Base-by-base conservation (phyloP, 2,797 vertebrate genomes). In the Podarcis lilfordi region DNA sequence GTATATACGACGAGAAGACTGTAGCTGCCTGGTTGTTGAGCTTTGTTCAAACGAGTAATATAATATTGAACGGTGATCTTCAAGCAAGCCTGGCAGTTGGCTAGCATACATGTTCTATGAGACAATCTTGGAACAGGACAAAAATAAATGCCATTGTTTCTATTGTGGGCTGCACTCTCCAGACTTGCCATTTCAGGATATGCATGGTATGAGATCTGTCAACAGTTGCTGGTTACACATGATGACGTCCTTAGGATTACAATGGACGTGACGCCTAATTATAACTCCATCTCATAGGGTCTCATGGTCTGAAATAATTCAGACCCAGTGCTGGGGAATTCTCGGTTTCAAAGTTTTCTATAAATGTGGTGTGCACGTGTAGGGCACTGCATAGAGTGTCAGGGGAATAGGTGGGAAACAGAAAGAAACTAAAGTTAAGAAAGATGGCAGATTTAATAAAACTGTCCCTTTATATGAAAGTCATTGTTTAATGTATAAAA, bases 221-320 rank as follows among this genome's bases (percentile, higher is more conserved):
- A 98, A 98, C 98, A 99, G 98, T 98, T 98, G 98, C 98, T 97
- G 92, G 97, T 95, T 97, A 97, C 98, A 97, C 98, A 97, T 95
- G 97, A 98, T 98, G 98, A 99, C 98, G 96, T 98, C 96, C 96
- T 97, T 94, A 93, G 98, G 97, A 97, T 98, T 97, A 98, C 97
- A 98, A 98, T 98, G 98, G 97, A 97, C 96, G 96, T 95, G 95
- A 91, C 61, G 15, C 96, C 98, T 99, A 99, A 99, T 98, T 98
- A 98, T 99, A 99, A 97, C 98, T 93, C 8, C 87, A 87, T 95
- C 96, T 97, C 93, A 92, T 97, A 96, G 97, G 96, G 96, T 97
- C 96, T 97, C 96, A 96, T 92, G 95, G 96, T 96, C 96, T 96
- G 94, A 82, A 93, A 94, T 98, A 98, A 98, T 98, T 98, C 97